Base-by-base conservation (phyloP, 2,797 vertebrate species). In the Cyprinodon diabolis region DNA sequence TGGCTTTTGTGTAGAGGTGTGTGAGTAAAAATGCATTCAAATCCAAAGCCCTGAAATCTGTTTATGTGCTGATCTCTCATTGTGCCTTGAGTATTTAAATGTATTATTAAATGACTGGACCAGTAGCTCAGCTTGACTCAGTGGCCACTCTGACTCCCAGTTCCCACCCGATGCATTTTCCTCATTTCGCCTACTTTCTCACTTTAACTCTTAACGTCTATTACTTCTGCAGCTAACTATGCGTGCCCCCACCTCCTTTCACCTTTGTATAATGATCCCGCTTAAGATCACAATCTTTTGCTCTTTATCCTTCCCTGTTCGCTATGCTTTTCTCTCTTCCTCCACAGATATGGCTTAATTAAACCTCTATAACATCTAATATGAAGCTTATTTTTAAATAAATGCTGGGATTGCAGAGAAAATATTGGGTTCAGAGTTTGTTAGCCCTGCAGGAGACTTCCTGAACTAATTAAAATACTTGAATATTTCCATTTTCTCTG, bases 21-120 rank as follows among this genome's bases (percentile, higher is more conserved):
- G 96, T 98, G 97, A 97, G 97, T 98, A 97, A 98, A 98, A 98
- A 98, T 99, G 98, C 97, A 99, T 99, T 99, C 97, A 97, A 98
- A 97, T 97, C 96, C 95, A 96, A 97, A 93, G 90, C 90, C 89
- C 91, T 90, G 90, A 92, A 90, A 90, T 90, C 87, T 92, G 84
- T 92, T 82, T 78, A 90, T 87, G 86, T 88, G 88, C 91, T 80
- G 89, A 90, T 89, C 84, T 90, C 80, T 87, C 85, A 75, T 85
- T 89, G 81, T 91, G 87, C 89, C 87, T 84, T 85, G 83, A 96
- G 93, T 93, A 69, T 79, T 83, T 30, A 60, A 86, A 86, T 81
- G 89, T 95, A 94, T 81, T 75, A 91, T 95, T 95, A 93, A 93
- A 95, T 91, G 94, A 95, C 65, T 81, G 78, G 85, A 82, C 82